A percentile compares a stretch with the other conserved stretches of the same genome.
phyloP scores from a whole-genome alignment of 1,140 invertebrate species.

The Leptoteleia sp. region DNA sequence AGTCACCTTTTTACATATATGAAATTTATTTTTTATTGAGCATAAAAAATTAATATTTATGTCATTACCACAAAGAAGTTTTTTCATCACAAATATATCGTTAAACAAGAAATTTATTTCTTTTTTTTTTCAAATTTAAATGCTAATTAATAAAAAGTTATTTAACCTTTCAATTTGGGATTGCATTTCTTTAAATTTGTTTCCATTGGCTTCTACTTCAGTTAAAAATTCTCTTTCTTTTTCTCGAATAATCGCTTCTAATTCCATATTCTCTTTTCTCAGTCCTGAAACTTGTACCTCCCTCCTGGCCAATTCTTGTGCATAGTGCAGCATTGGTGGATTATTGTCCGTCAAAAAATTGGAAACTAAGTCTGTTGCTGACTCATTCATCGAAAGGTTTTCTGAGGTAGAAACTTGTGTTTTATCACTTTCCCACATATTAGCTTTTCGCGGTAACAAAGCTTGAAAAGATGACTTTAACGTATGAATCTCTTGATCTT shows the following conservation, averaged over 20 bases:
- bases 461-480: conserved; percentile 84
- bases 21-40: no score
- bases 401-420: conserved; percentile 13
- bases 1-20: no score
- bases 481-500: conserved; percentile 88
- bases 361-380: conserved; percentile 71
- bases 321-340: conserved; percentile 90
- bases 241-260: conserved; percentile 86
- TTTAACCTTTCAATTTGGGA: conserved; percentile 81
- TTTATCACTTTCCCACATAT: conserved; percentile 35
- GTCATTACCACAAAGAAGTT: no score
- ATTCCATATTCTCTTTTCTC: conserved; percentile 86
- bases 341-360: conserved; percentile 80
- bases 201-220: conserved; percentile 82
- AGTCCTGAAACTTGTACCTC: conserved; percentile 89
- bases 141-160: no score
- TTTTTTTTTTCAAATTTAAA: no score
- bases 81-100: no score
- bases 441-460: conserved; percentile 75
- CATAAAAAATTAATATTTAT: no score
- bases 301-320: conserved; percentile 89
- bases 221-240: conserved; percentile 83
- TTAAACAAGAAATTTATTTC: no score
- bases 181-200: conserved; percentile 82
- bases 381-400: conserved; percentile 42